Evolutionary conservation across 2,888 invertebrate genomes (phyloP).

Genomic region (Calliopum simillimum): DNA sequence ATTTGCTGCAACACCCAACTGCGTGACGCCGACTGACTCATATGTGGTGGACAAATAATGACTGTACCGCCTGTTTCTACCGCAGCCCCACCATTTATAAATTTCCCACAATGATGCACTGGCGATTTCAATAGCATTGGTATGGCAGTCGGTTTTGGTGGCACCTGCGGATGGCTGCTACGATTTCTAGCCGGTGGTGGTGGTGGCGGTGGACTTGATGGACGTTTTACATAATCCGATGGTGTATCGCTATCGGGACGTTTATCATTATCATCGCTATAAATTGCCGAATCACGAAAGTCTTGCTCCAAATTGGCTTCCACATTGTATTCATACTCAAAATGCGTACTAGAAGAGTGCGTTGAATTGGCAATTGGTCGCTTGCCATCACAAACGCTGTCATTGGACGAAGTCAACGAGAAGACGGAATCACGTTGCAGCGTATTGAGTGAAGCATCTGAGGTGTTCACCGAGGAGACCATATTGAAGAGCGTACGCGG

Average conservation of each 20-base stretch:
- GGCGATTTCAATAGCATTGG: slow-evolving; percentile 39
- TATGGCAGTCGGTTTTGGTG: slow-evolving; percentile 53
- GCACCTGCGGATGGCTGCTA: slow-evolving; percentile 49
- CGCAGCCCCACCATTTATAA: slow-evolving; percentile 14
- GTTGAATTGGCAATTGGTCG: slow-evolving; percentile 34
- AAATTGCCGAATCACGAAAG: slow-evolving; percentile 86
- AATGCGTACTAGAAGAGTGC: slow-evolving; percentile 67
- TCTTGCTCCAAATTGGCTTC: slow-evolving; percentile 77
- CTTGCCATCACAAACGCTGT: slow-evolving; percentile 62
- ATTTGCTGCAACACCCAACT: slow-evolving; percentile 68
- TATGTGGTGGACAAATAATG: slow-evolving; percentile 57
- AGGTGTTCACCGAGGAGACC: slow-evolving; percentile 48
- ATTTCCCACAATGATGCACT: slow-evolving; percentile 12
- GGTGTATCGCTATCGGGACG: slow-evolving; percentile 52
- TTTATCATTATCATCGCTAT: slow-evolving; percentile 74
- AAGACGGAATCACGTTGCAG: slow-evolving; percentile 65
- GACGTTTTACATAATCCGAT: slow-evolving; percentile 40
- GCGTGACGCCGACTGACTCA: slow-evolving; percentile 58
- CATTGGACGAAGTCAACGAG: slow-evolving; percentile 66
- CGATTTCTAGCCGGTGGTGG: slow-evolving; percentile 53
- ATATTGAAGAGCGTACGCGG: slow-evolving; percentile 75
- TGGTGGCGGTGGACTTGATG: slow-evolving; percentile 56
- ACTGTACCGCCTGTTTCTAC: slow-evolving; percentile 43
- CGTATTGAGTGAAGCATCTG: slow-evolving; percentile 51
- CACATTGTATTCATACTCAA: slow-evolving; percentile 81